Percentiles rank a stretch among this genome's conserved stretches.
phyloP scores from a whole-genome alignment of 53 echinoderm and acorn worm genomes.

The Astropecten irregularis region DNA sequence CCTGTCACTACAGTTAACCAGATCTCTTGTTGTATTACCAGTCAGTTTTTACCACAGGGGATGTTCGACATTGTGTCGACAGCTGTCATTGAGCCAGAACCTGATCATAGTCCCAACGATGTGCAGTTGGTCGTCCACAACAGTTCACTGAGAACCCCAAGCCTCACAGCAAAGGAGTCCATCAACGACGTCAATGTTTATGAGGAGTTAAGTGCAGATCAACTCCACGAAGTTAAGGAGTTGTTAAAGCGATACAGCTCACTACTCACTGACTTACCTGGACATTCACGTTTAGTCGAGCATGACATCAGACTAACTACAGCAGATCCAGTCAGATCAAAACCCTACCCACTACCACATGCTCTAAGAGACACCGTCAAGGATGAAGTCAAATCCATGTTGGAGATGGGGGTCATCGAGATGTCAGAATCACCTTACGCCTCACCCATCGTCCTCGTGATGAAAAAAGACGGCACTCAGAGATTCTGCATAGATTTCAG shows the following conservation, averaged over 20 bases:
- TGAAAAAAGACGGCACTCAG: conserved; percentile 2
- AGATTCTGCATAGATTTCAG: neutral
- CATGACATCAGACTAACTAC: too few species aligned
- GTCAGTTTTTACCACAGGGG: neutral
- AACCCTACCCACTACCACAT: conserved; percentile 28
- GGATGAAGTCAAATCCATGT: conserved; percentile 20
- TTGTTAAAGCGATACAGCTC: too few species aligned
- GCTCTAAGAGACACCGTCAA: neutral
- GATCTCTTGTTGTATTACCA: neutral
- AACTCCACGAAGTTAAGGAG: neutral
- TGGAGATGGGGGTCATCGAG: conserved; percentile 18
- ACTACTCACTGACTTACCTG: too few species aligned
- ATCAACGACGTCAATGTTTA: neutral
- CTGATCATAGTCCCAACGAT: neutral
- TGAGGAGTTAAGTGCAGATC: neutral
- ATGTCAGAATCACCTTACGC: neutral
- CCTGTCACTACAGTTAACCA: neutral
- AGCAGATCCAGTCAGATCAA: neutral
- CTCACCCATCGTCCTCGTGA: conserved; percentile 40
- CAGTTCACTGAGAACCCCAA: neutral
- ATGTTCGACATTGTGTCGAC: neutral
- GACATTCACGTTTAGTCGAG: too few species aligned
- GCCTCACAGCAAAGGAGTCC: neutral
- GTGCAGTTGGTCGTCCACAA: neutral
- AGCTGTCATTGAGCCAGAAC: conserved; percentile 12